These are phyloP conservation scores for Rhopalosiphum nymphaeae DNA, from an alignment of 2,888 invertebrate genomes.

Conservation along the genomic window DNA sequence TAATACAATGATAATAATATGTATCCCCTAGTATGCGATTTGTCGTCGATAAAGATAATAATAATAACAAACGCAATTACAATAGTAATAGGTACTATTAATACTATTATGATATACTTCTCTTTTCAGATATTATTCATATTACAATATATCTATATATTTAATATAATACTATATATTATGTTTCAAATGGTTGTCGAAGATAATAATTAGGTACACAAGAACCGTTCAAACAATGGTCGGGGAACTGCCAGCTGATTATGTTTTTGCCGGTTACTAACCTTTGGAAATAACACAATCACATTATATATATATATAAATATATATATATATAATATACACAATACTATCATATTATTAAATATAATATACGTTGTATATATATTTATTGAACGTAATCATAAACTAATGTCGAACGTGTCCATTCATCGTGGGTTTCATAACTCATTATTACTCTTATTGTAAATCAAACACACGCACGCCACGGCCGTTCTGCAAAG, in stretches of 20 bases:
- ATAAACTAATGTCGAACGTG: slow-evolving; percentile 24
- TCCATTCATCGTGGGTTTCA: slow-evolving; percentile 41
- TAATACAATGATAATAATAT: neutral
- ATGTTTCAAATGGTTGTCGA: slow-evolving; percentile 24
- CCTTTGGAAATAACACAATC: slow-evolving; percentile 25
- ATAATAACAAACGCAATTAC: slow-evolving; percentile 28
- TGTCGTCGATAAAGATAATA: slow-evolving; percentile 56
- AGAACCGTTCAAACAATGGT: slow-evolving; percentile 46
- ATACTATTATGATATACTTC: neutral
- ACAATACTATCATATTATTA: neutral
- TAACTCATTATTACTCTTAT: slow-evolving; percentile 30
- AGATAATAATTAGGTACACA: slow-evolving; percentile 35
- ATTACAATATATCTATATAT: neutral
- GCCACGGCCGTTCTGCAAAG: neutral
- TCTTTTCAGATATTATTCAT: neutral
- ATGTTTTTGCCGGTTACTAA: slow-evolving; percentile 47
- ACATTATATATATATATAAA: neutral
- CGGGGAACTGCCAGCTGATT: slow-evolving; percentile 12
- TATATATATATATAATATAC: slow-evolving; percentile 7
- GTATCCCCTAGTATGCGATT: slow-evolving; percentile 32
- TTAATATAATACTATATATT: neutral
- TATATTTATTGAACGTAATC: slow-evolving; percentile 18
- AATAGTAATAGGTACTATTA: slow-evolving; percentile 14
- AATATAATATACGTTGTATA: neutral
- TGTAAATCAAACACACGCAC: slow-evolving; percentile 24